Conservation (phyloP, 2,113 vertebrate genomes). For the Felis catus region DNA sequence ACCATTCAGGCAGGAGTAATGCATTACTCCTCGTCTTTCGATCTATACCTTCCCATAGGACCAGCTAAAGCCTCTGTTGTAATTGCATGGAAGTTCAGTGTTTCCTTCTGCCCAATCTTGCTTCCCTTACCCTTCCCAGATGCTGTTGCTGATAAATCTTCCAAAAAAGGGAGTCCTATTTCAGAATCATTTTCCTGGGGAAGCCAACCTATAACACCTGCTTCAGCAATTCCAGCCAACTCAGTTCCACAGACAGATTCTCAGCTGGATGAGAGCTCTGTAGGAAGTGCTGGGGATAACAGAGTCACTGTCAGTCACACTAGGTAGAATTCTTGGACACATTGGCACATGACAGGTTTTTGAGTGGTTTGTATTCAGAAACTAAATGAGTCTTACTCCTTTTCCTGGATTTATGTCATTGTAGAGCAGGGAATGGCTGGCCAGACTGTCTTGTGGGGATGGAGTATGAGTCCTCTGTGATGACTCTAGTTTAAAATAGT, state of each 20-base stretch:
- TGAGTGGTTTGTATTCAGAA: background rate
- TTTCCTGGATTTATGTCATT: background rate
- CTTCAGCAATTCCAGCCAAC: background rate
- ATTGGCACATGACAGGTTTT: background rate
- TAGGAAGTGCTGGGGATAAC: background rate
- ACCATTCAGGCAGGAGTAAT: background rate
- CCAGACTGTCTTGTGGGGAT: no score
- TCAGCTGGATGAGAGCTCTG: background rate
- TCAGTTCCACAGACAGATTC: background rate
- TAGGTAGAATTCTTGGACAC: no score
- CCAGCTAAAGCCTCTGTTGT: background rate
- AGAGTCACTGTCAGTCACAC: background rate
- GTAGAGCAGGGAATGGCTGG: background rate
- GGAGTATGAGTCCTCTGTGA: background rate
- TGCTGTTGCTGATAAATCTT: background rate
- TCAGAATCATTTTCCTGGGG: background rate
- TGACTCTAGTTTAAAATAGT: background rate
- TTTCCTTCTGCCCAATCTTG: background rate
- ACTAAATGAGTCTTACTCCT: background rate
- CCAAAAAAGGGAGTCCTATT: background rate
- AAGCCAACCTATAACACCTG: background rate
- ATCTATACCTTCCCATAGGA: background rate
- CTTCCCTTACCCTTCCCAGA: background rate
- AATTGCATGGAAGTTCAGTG: accelerated
- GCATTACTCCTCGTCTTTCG: background rate